phyloP scores from a whole-genome alignment of 1,140 invertebrate species.

The Monomorium pharaonis region DNA sequence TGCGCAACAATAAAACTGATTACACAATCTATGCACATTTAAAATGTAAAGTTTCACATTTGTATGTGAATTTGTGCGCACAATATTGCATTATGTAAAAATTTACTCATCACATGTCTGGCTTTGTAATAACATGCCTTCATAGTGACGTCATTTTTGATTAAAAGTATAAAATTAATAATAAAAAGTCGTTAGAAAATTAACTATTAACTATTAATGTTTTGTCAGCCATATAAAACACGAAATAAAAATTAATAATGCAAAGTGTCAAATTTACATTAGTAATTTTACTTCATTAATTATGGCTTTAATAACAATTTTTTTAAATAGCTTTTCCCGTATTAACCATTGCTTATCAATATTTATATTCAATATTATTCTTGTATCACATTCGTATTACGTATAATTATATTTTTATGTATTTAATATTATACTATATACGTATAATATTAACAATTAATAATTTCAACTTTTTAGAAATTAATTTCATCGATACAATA shows the following conservation, averaged over 20 bases:
- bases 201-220: not conserved
- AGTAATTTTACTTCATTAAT: not conserved
- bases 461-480: not conserved
- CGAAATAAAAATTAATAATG: not conserved
- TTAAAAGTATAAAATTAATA: not conserved
- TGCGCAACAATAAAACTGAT: not conserved
- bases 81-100: conserved; percentile 4
- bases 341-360: not conserved
- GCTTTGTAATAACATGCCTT: not conserved
- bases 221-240: not conserved
- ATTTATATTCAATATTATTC: not conserved
- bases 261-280: not conserved
- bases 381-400: not conserved
- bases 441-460: not conserved
- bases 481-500: not conserved
- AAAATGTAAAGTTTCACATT: conserved; percentile 6
- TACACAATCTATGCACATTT: not conserved
- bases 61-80: not conserved
- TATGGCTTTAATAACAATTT: not conserved
- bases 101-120: not conserved
- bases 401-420: not conserved
- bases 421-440: not conserved
- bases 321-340: not conserved
- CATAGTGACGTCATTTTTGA: not conserved
- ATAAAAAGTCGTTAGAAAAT: not conserved